Base-by-base conservation (phyloP, 2,113 vertebrate species). In the Aythya baeri region DNA sequence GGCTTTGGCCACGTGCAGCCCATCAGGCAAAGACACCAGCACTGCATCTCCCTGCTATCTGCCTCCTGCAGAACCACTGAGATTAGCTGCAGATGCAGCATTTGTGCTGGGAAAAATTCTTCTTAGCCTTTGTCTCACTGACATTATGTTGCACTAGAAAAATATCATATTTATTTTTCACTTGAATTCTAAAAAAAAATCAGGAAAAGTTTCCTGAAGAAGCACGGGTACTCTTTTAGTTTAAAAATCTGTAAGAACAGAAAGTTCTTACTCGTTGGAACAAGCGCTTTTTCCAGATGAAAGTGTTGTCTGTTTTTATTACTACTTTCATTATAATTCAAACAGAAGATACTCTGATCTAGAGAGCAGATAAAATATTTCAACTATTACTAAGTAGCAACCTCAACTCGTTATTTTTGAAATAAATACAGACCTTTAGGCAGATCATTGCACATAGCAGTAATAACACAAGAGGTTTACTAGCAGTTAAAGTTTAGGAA, bases 361-460 rank as follows among this genome's bases (percentile, higher is more conserved):
- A 76, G 92, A 75, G 93, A 72, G 67, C 22, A 93, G 87, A 87
- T 70, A 88, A 94, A 83, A 83, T 80, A 83, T 62, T 81, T 88
- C 71, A 89, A 29, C 44, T 8, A 23, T 80, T 88, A 65, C 23
- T 1, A 73, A 91, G 36, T 17, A 73, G 38, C 18, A 89, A 84
- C n/a, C 16, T 89, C 67, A 72, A 34, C 75, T 94, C 17, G 80
- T 85, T 94, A 49, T 31, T 86, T 89, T 58, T 85, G 0, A 82
- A 88, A 83, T 38, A 75, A 91, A 59, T 16, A 32, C 66, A 52
- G 7, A 3, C 72, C 43, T 68, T 91, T 81, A 81, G 44, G 61
- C 83, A 44, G 52, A 88, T 85, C 25, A 46, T 41, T 13, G 29
- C 46, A 79, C 49, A 52, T 38, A 9, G 13, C 38, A 72, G 23